phyloP scores from a whole-genome alignment of 2,888 invertebrate species.

The Yponomeuta plumbellus region DNA sequence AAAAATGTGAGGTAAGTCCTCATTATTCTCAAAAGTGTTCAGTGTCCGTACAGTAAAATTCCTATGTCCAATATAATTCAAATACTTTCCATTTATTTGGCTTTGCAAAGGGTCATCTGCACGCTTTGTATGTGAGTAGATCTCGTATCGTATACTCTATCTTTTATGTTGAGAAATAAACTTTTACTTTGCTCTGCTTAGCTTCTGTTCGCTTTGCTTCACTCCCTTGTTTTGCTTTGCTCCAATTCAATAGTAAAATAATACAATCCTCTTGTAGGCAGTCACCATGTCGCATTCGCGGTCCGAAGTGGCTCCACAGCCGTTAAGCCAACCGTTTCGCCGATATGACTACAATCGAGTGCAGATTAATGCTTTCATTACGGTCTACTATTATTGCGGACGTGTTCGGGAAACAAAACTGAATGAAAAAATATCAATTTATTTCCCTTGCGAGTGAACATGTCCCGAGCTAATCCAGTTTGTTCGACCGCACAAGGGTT shows the following conservation, averaged over 20 bases:
- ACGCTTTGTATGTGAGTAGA: no score
- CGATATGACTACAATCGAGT: conserved; percentile 12
- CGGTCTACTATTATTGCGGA: conserved; percentile 53
- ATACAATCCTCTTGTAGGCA: not conserved
- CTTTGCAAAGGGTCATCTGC: no score
- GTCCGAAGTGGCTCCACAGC: not conserved
- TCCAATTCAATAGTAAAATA: not conserved
- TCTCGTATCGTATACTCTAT: no score
- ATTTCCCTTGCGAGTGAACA: conserved; percentile 70
- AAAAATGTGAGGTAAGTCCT: no score
- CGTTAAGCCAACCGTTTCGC: not conserved
- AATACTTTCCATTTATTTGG: no score
- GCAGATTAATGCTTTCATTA: conserved; percentile 48
- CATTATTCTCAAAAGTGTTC: no score
- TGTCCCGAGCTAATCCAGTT: conserved; percentile 73
- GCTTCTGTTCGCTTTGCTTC: no score
- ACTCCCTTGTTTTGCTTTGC: no score
- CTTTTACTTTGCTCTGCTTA: no score
- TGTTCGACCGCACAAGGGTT: conserved; percentile 73
- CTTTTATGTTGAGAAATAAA: no score
- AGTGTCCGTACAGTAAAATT: no score
- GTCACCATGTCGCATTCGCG: not conserved
- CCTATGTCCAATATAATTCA: no score
- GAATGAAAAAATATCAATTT: conserved; percentile 64
- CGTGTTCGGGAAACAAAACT: conserved; percentile 54